phyloP scores from a whole-genome alignment of 1,140 invertebrate species.

The Araneus ventricosus region DNA sequence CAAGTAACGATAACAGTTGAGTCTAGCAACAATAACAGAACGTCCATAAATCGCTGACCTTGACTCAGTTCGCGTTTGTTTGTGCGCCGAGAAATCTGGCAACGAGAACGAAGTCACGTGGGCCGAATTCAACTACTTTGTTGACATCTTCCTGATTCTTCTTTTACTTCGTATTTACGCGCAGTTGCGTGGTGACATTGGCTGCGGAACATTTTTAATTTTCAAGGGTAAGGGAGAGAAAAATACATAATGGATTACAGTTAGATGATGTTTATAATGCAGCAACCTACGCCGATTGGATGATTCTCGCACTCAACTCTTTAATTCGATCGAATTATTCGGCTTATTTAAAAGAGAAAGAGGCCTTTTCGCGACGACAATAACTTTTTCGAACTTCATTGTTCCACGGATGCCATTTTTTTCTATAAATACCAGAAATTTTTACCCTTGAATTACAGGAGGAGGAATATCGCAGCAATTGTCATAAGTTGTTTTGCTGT shows the following conservation, averaged over 20 bases:
- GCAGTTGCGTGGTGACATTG: conserved; percentile 39
- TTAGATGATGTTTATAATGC: background rate
- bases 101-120: conserved; percentile 61
- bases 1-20: background rate
- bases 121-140: conserved; percentile 71
- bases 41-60: conserved; percentile 67
- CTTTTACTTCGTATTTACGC: conserved; percentile 41
- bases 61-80: conserved; percentile 73
- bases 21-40: conserved; percentile 45
- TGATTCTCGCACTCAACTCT: background rate
- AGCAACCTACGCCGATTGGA: background rate
- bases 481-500: no score
- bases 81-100: conserved; percentile 66
- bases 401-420: background rate
- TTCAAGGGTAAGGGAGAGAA: conserved; percentile 41
- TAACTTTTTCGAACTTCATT: background rate
- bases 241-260: conserved; percentile 48
- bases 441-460: background rate
- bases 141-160: conserved; percentile 68
- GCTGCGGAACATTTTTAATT: conserved; percentile 38
- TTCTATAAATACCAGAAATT: background rate
- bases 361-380: background rate
- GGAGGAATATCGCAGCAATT: background rate
- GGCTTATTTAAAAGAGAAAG: background rate
- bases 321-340: background rate